Percentiles rank a stretch among this genome's conserved stretches.
Evolutionary conservation across 2,888 invertebrate genomes (phyloP).

Genomic region (Luperina nickerlii): DNA sequence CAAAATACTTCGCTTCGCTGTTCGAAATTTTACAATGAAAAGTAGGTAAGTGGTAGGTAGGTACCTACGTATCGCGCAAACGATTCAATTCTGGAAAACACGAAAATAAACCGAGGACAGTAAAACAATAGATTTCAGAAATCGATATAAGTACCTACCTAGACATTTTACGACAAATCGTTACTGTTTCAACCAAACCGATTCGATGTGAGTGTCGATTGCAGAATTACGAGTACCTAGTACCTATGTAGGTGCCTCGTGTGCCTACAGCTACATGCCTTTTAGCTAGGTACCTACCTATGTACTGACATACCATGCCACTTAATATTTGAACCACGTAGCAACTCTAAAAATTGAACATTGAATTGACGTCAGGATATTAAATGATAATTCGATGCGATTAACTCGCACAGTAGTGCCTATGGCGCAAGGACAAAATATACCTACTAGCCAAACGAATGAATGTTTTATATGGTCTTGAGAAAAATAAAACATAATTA

Average conservation of each 20-base stretch:
- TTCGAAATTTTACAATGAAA: conserved; percentile 43
- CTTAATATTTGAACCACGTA: conserved; percentile 54
- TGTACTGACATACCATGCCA: neutral
- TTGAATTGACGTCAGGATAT: conserved; percentile 55
- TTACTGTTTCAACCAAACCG: conserved; percentile 11
- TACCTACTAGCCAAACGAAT: neutral
- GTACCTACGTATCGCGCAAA: neutral
- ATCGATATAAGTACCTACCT: conserved; percentile 13
- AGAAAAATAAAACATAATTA: conserved; percentile 4
- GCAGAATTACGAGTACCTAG: conserved; percentile 28
- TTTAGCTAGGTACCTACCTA: neutral
- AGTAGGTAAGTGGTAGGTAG: neutral
- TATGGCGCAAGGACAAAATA: neutral
- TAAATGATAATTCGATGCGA: conserved; percentile 38
- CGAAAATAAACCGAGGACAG: conserved; percentile 14
- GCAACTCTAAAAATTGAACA: conserved; percentile 55
- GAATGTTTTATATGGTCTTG: conserved; percentile 21
- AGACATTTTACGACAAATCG: conserved; percentile 26
- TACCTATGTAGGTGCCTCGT: neutral
- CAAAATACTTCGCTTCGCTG: conserved; percentile 9
- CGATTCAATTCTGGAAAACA: conserved; percentile 32
- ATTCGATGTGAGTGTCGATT: conserved; percentile 36
- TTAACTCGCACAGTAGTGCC: conserved; percentile 16
- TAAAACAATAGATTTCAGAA: conserved; percentile 19
- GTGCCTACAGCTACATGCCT: neutral